Evolutionary conservation across 2,113 vertebrate species (phyloP).

Genomic region (Holacanthus passer): DNA sequence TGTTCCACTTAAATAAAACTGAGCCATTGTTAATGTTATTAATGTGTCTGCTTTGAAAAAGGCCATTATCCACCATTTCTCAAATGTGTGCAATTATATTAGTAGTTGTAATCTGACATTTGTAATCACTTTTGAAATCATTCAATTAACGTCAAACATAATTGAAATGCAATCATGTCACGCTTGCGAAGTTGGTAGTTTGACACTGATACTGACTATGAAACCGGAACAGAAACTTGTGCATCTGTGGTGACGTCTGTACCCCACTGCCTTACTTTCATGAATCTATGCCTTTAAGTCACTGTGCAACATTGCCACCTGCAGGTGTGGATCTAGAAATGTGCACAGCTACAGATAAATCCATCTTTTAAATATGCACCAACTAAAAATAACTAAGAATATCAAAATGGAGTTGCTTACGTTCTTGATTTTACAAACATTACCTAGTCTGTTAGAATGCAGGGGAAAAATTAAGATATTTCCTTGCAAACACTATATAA

Average conservation of each 20-base stretch:
- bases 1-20: neutral
- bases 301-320: constrained; percentile 62
- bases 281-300: neutral
- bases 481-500: neutral
- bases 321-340: constrained; percentile 26
- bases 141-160: neutral
- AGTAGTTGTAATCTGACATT: neutral
- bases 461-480: neutral
- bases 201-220: neutral
- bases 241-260: neutral
- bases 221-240: neutral
- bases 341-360: neutral
- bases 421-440: neutral
- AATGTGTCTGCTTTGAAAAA: neutral
- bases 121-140: neutral
- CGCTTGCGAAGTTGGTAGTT: neutral
- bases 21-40: neutral
- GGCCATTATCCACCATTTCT: neutral
- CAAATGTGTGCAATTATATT: neutral
- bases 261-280: too few species aligned
- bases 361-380: neutral
- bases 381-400: too few species aligned
- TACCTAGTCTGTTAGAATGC: neutral
- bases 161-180: neutral
- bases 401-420: neutral